These are phyloP conservation scores for Ectemnius cavifrons DNA, from an alignment of 2,888 invertebrate genomes.

Conservation along the genomic window DNA sequence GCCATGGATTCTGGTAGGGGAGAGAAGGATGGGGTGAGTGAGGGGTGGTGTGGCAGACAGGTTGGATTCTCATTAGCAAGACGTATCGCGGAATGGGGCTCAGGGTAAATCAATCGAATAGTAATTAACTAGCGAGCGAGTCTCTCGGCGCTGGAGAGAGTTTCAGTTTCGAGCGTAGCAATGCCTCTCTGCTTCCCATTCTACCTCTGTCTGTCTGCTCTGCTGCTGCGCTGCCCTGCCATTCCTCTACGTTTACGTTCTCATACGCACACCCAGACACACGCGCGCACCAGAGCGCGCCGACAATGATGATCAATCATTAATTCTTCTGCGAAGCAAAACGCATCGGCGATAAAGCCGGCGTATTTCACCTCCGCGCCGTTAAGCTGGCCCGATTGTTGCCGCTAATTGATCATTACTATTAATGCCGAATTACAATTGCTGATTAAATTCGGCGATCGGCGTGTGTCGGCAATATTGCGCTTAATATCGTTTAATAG, in stretches of 20 bases:
- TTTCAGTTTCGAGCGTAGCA: slow-evolving; percentile 41
- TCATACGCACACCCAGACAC: slow-evolving; percentile 21
- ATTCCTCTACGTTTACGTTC: slow-evolving; percentile 40
- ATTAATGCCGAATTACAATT: slow-evolving; percentile 13
- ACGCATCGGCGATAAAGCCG: slow-evolving; percentile 21
- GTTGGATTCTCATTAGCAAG: slow-evolving; percentile 58
- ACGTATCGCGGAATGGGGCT: slow-evolving; percentile 49
- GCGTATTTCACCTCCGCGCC: slow-evolving; percentile 8
- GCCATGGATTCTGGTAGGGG: too few species aligned
- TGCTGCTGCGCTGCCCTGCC: too few species aligned
- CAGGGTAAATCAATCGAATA: slow-evolving; percentile 70
- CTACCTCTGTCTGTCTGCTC: slow-evolving; percentile 49
- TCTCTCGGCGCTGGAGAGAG: slow-evolving; percentile 31
- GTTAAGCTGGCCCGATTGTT: slow-evolving; percentile 25
- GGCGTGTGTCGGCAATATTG: neutral
- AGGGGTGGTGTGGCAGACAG: slow-evolving; percentile 22
- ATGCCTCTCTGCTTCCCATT: slow-evolving; percentile 44
- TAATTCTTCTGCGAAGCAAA: slow-evolving; percentile 42
- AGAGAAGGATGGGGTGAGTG: neutral
- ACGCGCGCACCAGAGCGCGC: slow-evolving; percentile 8
- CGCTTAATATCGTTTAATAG: neutral
- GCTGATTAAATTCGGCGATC: slow-evolving; percentile 18
- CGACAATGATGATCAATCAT: slow-evolving; percentile 51
- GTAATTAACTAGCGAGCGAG: slow-evolving; percentile 66
- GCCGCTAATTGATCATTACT: slow-evolving; percentile 40